Evolutionary conservation across 1,140 invertebrate species (phyloP), one percentile per base, ranked within the genome.

Genomic region (Hylaeus anthracinus): DNA sequence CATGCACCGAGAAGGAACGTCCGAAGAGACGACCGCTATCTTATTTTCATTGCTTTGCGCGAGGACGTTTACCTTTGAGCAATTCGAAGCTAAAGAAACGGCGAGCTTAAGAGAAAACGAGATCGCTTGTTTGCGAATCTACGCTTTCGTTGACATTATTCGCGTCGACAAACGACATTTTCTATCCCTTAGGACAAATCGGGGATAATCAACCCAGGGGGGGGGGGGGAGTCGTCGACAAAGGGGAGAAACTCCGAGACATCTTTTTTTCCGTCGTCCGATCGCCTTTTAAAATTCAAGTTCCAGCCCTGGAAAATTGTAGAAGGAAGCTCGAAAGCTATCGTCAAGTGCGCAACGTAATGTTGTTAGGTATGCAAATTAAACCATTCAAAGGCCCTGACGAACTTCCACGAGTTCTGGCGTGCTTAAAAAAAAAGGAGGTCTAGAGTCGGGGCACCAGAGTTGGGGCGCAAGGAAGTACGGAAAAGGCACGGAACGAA

Each of bases 301-400:
- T 51, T 41, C 55, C 14, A 37, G 45, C 9, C 14, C 55, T 69
- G 37, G 75, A 43, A 48, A 77, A 79, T 72, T 58, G 61, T 58
- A 76, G 71, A 83, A 76, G 81, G 64, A 77, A 83, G 63, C 48
- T 43, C 45, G 65, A 71, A 82, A 84, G 74, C 75, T 87, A 87
- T 87, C 85, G 76, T 70, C 60, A 63, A 66, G 65, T 75, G 61
- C 70, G 51, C 75, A 58, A 51, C 61, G 79, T 87, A 83, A 88
- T 79, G 82, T 85, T 85, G 79, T 89, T 88, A 88, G 75, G 67
- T 87, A 88, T 87, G 84, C 81, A 89, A 89, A 88, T 86, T 86
- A 85, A 88, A 88, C 76, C 76, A 82, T 88, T 88, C 80, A 84
- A 83, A 88, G 78, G 67, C 73, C 60, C 76, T 88, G 72, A 86